Evolutionary conservation across 2,113 vertebrate genomes (phyloP), one percentile per base, ranked within the genome.

Genomic region (Xenopus laevis): DNA sequence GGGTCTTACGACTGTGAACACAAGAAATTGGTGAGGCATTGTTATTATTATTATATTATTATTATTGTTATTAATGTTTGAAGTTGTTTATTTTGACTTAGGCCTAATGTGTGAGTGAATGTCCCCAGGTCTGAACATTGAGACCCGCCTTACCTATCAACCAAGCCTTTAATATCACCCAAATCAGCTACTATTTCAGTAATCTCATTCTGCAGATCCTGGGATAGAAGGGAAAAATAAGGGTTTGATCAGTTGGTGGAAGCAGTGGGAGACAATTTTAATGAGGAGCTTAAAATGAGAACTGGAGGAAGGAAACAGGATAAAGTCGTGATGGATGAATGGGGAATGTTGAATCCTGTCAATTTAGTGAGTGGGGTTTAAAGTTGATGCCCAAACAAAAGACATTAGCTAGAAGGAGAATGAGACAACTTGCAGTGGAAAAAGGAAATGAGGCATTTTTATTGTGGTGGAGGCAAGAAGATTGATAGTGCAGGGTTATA

Each of bases 171-270:
- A 68, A 75, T 68, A 63, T 75, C 73, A 53, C 68, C 73, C 17
- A 75, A 68, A 21, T 75, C 73, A 10, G 65, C 65, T 46, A 75
- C 58, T 62, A 75, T 75, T 44, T 75, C 73, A 11, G 73, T 75
- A 59, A 75, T 75, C 9, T 75, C 73, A 44, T 69, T 75, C 30
- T 75, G 73, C n/a, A 75, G 50, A 7, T 69, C 65, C 73, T 75
- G 27, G 13, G n/a, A 46, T 4, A 12, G 18, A 46, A 50, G 55
- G 59, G 3, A 33, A 18, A 59, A n/a, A 70, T 5, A 10, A 61
- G 59, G 13, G 59, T 13, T 61, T 23, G 59, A 40, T 40, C 33
- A 40, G 33, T 40, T 5, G 8, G 20, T 10, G 59, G 13, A 61
- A 61, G 13, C 9, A 61, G 13, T 61, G 59, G 8, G 59, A 61